These are phyloP conservation scores for Phalloptychus januarius DNA, from an alignment of 2,797 vertebrate species.

Conservation along the genomic window DNA sequence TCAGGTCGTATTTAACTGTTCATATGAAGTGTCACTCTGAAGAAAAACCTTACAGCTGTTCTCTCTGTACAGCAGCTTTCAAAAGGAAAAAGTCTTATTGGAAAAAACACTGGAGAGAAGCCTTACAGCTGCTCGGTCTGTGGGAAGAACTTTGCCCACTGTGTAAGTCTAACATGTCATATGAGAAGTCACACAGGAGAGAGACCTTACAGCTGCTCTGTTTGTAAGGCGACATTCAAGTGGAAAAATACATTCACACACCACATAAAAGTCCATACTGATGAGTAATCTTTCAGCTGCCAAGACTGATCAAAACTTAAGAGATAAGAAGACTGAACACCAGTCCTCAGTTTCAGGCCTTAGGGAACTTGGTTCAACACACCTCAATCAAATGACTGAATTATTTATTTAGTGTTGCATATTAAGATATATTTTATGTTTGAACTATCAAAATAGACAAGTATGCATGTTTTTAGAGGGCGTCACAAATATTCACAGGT, in stretches of 20 bases:
- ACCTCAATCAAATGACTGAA: too few species aligned
- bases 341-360: neutral
- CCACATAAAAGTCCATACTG: neutral
- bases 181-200: slow-evolving; percentile 9
- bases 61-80: slow-evolving; percentile 6
- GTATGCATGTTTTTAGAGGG: neutral
- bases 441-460: neutral
- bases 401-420: too few species aligned
- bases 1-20: neutral
- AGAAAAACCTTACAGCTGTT: slow-evolving; percentile 4
- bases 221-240: neutral
- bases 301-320: neutral
- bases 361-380: too few species aligned
- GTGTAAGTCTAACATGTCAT: slow-evolving; percentile 7
- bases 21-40: slow-evolving; percentile 3
- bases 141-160: neutral
- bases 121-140: slow-evolving; percentile 11
- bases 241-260: neutral
- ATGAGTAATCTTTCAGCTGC: slow-evolving; percentile 24
- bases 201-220: neutral
- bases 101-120: slow-evolving; percentile 1
- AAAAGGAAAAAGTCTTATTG: neutral
- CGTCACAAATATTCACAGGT: neutral
- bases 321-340: too few species aligned
- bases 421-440: neutral